phyloP scores from a whole-genome alignment of 2,888 invertebrate species.

The Heliconius charithonia region DNA sequence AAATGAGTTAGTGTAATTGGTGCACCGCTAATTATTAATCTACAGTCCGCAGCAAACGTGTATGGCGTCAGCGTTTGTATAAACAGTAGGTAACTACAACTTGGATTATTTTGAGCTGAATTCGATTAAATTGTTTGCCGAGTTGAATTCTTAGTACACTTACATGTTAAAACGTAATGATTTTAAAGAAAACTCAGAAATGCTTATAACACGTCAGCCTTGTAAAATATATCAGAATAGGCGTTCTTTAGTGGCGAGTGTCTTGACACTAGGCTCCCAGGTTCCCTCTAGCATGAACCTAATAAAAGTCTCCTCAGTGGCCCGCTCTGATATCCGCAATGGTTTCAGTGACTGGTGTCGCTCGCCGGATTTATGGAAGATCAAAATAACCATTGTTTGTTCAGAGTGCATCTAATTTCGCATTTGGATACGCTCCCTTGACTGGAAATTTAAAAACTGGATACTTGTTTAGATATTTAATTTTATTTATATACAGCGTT shows the following conservation, averaged over 20 bases:
- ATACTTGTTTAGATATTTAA: not conserved
- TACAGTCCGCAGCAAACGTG: not conserved
- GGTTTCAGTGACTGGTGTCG: not conserved
- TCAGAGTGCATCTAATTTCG: conserved; percentile 16
- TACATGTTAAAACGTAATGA: not conserved
- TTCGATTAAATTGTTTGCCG: not conserved
- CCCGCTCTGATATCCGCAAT: not conserved
- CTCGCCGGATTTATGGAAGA: not conserved
- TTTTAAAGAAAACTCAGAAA: too few relatives aligned
- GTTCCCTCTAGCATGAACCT: too few relatives aligned
- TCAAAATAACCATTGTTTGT: conserved; percentile 2
- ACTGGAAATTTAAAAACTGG: not conserved
- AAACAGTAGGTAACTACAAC: not conserved
- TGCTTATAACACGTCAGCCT: too few relatives aligned
- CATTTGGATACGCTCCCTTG: not conserved
- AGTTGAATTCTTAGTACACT: not conserved
- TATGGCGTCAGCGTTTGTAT: conserved; percentile 13
- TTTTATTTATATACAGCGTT: too few relatives aligned
- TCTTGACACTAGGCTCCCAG: too few relatives aligned
- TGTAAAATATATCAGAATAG: too few relatives aligned
- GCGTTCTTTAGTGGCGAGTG: too few relatives aligned
- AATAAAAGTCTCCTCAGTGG: not conserved
- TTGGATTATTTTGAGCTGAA: not conserved
- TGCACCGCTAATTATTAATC: conserved; percentile 43
- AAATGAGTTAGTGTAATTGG: conserved; percentile 47